Conservation (phyloP, 2,797 vertebrate genomes). For the Lepilemur ruficaudatus region DNA sequence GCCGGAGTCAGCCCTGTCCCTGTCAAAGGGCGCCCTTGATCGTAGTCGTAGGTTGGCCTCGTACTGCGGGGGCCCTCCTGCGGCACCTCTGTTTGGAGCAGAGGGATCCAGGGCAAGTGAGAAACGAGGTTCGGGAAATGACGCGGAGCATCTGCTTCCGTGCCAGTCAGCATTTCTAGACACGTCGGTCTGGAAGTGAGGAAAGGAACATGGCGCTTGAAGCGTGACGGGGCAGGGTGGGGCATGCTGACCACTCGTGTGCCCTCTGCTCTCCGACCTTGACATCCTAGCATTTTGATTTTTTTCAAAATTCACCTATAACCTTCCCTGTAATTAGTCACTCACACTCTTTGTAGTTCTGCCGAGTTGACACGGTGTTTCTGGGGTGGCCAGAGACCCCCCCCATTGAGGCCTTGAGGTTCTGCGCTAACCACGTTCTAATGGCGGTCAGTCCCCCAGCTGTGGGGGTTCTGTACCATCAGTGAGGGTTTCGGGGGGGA, state of each 20-base stretch:
- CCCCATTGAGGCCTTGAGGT: no score
- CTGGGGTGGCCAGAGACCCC: not conserved
- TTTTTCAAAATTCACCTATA: not conserved
- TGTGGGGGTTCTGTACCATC: fast-evolving
- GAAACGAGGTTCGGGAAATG: not conserved
- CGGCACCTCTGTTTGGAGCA: not conserved
- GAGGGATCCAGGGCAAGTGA: not conserved
- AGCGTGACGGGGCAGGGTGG: not conserved
- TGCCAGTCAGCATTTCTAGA: not conserved
- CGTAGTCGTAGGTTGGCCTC: fast-evolving
- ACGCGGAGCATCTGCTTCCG: not conserved
- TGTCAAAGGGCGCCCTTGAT: no score
- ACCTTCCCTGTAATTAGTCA: not conserved
- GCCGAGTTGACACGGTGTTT: not conserved
- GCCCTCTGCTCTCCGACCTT: not conserved
- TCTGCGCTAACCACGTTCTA: not conserved
- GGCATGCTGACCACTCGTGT: fast-evolving
- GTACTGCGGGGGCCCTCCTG: not conserved
- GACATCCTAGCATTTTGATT: not conserved
- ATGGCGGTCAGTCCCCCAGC: not conserved
- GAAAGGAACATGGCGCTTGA: not conserved
- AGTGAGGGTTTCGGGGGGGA: not conserved
- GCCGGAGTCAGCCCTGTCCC: not conserved
- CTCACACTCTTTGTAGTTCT: not conserved
- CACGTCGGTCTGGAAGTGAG: not conserved